A percentile compares a stretch with the other conserved stretches of the same genome.
Evolutionary conservation across 2,888 invertebrate species (phyloP).

Genomic region (Mesorhabditis spiculigera): DNA sequence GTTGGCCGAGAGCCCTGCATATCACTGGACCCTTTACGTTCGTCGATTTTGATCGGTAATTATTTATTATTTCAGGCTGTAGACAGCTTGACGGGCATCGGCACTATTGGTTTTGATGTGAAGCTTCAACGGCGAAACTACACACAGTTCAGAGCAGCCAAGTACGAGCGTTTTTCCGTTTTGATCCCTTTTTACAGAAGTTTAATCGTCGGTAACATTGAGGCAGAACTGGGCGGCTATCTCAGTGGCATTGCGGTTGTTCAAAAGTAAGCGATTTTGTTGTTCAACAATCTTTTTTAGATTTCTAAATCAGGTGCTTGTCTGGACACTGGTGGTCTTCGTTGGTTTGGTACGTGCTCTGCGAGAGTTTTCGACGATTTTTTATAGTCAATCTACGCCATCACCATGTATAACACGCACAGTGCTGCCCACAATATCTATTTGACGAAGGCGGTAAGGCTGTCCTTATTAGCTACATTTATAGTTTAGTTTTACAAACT

Average conservation of each 20-base stretch:
- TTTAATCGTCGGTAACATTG: too few species aligned
- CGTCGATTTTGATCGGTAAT: background rate
- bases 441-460: background rate
- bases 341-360: too few species aligned
- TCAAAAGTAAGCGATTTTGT: too few species aligned
- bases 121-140: background rate
- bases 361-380: background rate
- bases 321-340: too few species aligned
- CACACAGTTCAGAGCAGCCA: too few species aligned
- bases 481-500: background rate
- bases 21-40: background rate
- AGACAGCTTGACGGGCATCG: background rate
- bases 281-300: too few species aligned
- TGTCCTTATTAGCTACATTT: background rate
- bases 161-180: too few species aligned
- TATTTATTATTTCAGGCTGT: background rate
- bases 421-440: background rate
- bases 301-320: too few species aligned
- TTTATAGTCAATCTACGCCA: background rate
- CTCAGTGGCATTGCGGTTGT: too few species aligned
- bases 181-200: too few species aligned
- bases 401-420: background rate
- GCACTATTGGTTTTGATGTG: background rate
- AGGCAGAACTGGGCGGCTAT: too few species aligned
- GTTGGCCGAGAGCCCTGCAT: background rate